phyloP scores from a whole-genome alignment of 2,797 vertebrate genomes.

The Mionectes olivaceus region DNA sequence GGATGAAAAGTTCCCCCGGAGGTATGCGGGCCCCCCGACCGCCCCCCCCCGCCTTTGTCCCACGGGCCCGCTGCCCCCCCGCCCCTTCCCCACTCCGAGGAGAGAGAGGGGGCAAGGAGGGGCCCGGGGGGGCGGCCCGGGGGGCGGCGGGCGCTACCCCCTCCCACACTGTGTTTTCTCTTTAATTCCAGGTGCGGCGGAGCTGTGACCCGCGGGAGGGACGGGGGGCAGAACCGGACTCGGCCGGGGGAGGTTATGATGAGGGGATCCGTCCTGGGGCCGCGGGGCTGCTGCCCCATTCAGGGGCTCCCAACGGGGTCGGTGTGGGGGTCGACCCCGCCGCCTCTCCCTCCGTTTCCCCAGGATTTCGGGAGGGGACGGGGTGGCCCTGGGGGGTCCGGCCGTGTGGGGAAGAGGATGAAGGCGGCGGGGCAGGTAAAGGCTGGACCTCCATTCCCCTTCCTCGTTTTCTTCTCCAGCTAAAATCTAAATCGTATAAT shows the following conservation, averaged over 20 bases:
- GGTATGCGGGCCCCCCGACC: neutral
- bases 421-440: neutral
- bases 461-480: neutral
- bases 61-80: neutral
- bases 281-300: neutral
- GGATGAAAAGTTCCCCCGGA: slow-evolving; percentile 33
- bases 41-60: neutral
- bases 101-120: too few relatives aligned
- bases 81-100: neutral
- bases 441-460: neutral
- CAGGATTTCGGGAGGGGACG: neutral
- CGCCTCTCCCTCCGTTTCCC: neutral
- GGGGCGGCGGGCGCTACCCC: neutral
- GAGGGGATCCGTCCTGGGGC: neutral
- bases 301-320: neutral
- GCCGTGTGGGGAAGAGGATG: neutral
- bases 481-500: neutral
- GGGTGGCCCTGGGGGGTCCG: neutral
- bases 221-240: neutral
- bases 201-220: neutral
- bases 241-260: neutral
- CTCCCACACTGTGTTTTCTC: neutral
- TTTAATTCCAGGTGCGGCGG: slow-evolving; percentile 15
- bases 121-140: neutral
- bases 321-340: neutral